Evolutionary conservation across 2,113 vertebrate genomes (phyloP).

Genomic region (Osmerus mordax): DNA sequence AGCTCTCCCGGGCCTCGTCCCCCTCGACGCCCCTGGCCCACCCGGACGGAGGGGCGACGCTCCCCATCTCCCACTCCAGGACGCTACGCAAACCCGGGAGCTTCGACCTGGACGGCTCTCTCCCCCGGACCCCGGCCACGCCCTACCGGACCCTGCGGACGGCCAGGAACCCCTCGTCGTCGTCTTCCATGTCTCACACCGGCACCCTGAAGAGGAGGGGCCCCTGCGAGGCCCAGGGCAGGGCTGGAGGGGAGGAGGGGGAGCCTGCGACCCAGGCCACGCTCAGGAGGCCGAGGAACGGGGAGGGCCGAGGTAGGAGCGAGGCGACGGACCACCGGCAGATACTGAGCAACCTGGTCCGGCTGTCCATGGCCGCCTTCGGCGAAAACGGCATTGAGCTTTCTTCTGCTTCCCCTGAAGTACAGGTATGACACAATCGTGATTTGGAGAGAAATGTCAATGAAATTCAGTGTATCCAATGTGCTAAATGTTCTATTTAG

Average conservation of each 20-base stretch:
- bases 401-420: conserved; percentile 82
- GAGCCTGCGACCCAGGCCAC: conserved; percentile 51
- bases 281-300: conserved; percentile 66
- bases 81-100: conserved; percentile 66
- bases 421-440: conserved; percentile 78
- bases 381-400: conserved; percentile 81
- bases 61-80: conserved; percentile 36
- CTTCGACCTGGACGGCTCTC: conserved; percentile 60
- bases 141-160: conserved; percentile 62
- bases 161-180: conserved; percentile 61
- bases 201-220: conserved; percentile 62
- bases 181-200: conserved; percentile 44
- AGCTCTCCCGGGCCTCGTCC: conserved; percentile 56
- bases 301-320: conserved; percentile 30
- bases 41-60: conserved; percentile 42
- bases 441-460: background rate
- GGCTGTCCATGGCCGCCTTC: conserved; percentile 90
- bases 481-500: background rate
- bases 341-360: conserved; percentile 86
- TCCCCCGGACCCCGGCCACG: conserved; percentile 52
- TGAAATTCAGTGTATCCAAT: background rate
- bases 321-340: conserved; percentile 73
- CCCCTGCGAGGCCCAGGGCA: conserved; percentile 32
- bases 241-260: conserved; percentile 6
- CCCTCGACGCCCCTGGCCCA: conserved; percentile 56